Evolutionary conservation across 2,113 vertebrate species (phyloP), one percentile per base, ranked within the genome.

Genomic region (Poecile atricapillus): DNA sequence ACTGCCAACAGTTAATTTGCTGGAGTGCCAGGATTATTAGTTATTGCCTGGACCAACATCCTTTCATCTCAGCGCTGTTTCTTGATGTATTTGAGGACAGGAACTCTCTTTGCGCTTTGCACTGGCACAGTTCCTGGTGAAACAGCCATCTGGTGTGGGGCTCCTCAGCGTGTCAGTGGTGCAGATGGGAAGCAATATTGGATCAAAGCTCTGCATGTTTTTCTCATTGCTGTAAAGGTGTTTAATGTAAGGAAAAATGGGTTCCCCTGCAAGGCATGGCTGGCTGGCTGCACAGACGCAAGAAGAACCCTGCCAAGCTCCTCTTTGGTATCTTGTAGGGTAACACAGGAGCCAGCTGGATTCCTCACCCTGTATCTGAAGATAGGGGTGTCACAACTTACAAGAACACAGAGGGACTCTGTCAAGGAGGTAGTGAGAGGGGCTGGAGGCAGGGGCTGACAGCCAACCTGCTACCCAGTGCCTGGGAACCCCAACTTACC

Each of bases 121-220:
- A 9, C 23, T 91, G 88, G 87, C 58, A 44, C 13, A 31, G 22
- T 41, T 95, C 87, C 93, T 87, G 60, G 77, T 10, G 62, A 59
- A 90, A 47, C 3, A 12, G 14, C 89, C 87, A 78, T 87, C 90
- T 94, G 93, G 47, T 1, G 1, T 22, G 77, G 89, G 2, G 12
- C 35, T 94, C 47, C 68, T 70, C 18, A 16, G 46, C 0, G 0
- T 55, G 44, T 47, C 74, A 46, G 23, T 21, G 15, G 49, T 77
- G 81, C 74, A 67, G 64, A 52, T 79, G 90, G 69, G 84, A 78
- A 68, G 30, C 52, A 84, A 19, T 1, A 0, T 1, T n/a, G 50
- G 63, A 74, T 83, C 30, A 28, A n/a, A 37, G 46, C 25, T 91
- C 55, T 81, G 47, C 33, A 2, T 81, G 33, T 74, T 65, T 80